Conservation (phyloP, 2,797 vertebrate genomes). For the Carcharodon carcharias region DNA sequence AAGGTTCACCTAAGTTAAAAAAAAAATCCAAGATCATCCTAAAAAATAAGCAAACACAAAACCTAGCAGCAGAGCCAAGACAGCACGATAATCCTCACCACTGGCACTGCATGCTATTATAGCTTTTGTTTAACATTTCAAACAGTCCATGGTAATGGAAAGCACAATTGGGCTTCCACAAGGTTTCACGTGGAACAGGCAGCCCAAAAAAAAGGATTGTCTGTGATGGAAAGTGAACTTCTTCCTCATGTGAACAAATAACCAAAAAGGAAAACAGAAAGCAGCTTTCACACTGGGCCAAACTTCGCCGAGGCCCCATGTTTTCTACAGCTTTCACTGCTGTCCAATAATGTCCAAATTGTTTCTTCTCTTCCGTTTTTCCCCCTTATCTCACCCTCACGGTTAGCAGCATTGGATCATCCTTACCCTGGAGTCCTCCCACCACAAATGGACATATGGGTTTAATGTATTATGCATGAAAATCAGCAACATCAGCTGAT, state of each 20-base stretch:
- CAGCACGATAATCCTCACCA: not conserved
- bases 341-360: not conserved
- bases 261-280: not conserved
- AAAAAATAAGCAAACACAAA: not conserved
- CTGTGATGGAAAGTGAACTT: not conserved
- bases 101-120: not conserved
- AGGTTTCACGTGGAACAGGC: not conserved
- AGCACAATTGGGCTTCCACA: not conserved
- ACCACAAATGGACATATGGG: constrained; percentile 72
- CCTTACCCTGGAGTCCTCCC: not conserved
- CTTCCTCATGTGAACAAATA: not conserved
- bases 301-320: not conserved
- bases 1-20: too few species aligned
- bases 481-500: constrained; percentile 50
- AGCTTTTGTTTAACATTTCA: not conserved
- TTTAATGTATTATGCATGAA: constrained; percentile 90
- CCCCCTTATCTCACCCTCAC: not conserved
- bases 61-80: not conserved
- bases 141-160: not conserved
- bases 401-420: not conserved
- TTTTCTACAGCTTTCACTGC: not conserved
- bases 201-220: not conserved
- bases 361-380: not conserved
- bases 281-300: not conserved
- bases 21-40: not conserved